Base-by-base conservation (phyloP, 2,888 invertebrate genomes). In the Polyploca ridens region DNA sequence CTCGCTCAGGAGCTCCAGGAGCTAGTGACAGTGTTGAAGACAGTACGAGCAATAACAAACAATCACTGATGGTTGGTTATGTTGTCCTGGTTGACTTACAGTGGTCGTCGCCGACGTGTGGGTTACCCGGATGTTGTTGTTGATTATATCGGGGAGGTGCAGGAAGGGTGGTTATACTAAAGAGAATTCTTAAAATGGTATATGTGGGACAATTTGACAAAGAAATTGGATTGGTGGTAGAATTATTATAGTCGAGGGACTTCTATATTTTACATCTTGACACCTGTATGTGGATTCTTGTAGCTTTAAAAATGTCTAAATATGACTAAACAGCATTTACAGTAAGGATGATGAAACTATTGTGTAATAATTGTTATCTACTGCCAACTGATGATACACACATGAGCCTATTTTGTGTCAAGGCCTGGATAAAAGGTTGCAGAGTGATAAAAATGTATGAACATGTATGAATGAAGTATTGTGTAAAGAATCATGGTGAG, bases 1-100 rank as follows among this genome's bases (percentile, higher is more conserved):
- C 72, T 95, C 4, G 79, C 81, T 2, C 73, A 81, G 1, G 95
- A 95, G 60, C 72, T 95, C 11, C 78, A 83, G 60, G 68, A 70
- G 0, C 60, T 86, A 4, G 71, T 83, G 0, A 63, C 62, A 0
- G 67, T 70, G 5, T 63, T 86, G 6, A 72, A 72, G 16, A 65
- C 67, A 1, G 41, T 41, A 19, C 5, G 3, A n/a, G 19, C 41
- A n/a, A 33, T 27, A 5, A 58, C 58, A 14, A 61, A 38, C 41
- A 38, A 54, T 54, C 54, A 54, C 54, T 54, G 54, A 54, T 54
- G 54, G 54, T 54, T 54, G 3, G 54, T 54, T 19, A 54, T 54
- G 54, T 10, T 54, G 54, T 54, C 54, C 3, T 54, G 54, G 54
- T 19, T 54, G 19, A 54, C 54, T n/a, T 54, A 54, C 54, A 54